Conservation (phyloP, 2,113 vertebrate species). For the Colaptes auratus region DNA sequence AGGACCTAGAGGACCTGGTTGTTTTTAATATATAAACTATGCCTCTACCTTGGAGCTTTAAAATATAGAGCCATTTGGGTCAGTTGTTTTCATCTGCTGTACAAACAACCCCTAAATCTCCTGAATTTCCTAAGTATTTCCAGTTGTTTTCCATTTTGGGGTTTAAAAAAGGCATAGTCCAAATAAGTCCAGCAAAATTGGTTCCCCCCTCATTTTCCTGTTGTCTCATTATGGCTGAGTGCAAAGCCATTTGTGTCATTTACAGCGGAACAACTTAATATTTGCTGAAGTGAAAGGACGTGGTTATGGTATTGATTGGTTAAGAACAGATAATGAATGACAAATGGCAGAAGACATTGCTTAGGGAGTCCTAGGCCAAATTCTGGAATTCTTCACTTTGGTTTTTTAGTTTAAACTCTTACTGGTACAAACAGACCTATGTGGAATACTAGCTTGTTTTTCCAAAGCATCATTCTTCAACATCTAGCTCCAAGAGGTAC, state of each 20-base stretch:
- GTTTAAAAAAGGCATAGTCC: not conserved
- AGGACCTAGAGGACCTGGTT: not conserved
- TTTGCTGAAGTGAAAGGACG: not conserved
- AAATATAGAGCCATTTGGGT: slow-evolving; percentile 38
- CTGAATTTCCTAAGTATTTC: slow-evolving; percentile 49
- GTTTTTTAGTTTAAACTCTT: not conserved
- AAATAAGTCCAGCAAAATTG: not conserved
- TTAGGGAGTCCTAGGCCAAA: not conserved
- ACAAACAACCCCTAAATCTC: slow-evolving; percentile 43
- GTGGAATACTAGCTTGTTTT: not conserved
- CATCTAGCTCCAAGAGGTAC: not conserved
- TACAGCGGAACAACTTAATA: not conserved
- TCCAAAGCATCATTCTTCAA: not conserved
- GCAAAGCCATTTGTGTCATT: not conserved
- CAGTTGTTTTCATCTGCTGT: slow-evolving; percentile 55
- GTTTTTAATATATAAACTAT: slow-evolving; percentile 55
- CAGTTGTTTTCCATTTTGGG: slow-evolving; percentile 36
- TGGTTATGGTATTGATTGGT: not conserved
- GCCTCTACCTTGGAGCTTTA: slow-evolving; percentile 12
- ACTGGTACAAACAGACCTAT: not conserved
- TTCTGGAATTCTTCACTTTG: not conserved
- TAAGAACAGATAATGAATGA: not conserved
- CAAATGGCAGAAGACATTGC: not conserved
- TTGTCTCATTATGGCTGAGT: not conserved
- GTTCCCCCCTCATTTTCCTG: not conserved